Evolutionary conservation across 2,888 invertebrate genomes (phyloP).

Genomic region (Hirtodrosophila alboralis): DNA sequence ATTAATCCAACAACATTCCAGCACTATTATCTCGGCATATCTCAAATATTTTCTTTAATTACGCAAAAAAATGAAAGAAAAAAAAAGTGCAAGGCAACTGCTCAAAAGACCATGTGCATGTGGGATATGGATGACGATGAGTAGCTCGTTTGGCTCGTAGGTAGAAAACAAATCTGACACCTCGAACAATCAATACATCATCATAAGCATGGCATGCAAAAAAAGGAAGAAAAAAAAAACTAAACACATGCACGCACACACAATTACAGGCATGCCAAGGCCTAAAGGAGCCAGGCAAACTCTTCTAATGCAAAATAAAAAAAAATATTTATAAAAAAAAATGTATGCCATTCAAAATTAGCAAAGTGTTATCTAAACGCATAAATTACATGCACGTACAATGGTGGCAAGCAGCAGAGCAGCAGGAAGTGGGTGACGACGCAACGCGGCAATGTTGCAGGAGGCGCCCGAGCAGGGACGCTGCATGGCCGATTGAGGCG

Average conservation of each 20-base stretch:
- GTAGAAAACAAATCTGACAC: constrained; percentile 73
- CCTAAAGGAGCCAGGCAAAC: constrained; percentile 15
- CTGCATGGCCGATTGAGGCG: no score
- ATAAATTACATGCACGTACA: constrained; percentile 80
- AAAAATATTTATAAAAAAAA: no score
- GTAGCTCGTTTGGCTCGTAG: constrained; percentile 42
- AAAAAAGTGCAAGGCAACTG: constrained; percentile 28
- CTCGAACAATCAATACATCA: constrained; percentile 79
- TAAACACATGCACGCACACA: constrained; percentile 69
- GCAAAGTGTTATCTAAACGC: constrained; percentile 81
- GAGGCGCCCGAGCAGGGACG: constrained; percentile 23
- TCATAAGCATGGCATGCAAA: constrained; percentile 72
- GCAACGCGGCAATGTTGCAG: constrained; percentile 6
- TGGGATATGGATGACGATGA: constrained; percentile 23
- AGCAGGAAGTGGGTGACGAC: constrained; percentile 55
- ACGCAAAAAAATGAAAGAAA: constrained; percentile 53
- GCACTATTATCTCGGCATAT: constrained; percentile 79
- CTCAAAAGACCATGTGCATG: constrained; percentile 22
- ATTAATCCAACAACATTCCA: constrained; percentile 80
- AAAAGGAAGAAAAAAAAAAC: constrained; percentile 30
- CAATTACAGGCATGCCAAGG: constrained; percentile 69
- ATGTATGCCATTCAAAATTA: constrained; percentile 81
- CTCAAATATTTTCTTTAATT: constrained; percentile 80
- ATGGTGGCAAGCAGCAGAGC: constrained; percentile 48
- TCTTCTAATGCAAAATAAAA: constrained; percentile 53